Evolutionary conservation across 2,797 vertebrate species (phyloP).

Genomic region (Dermochelys coriacea): DNA sequence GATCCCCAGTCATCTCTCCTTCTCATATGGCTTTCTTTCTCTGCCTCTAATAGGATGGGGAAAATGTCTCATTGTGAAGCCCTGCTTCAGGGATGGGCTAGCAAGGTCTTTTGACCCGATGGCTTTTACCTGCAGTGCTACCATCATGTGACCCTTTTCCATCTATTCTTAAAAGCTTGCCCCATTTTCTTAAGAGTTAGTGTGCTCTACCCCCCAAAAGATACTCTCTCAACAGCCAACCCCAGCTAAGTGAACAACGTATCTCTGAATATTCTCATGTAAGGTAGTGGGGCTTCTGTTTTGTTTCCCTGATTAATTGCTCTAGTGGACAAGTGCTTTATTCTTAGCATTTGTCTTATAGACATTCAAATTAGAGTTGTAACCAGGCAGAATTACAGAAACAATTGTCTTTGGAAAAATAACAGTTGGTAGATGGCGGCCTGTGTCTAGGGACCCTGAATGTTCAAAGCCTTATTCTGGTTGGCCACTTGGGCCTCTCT

Average conservation of each 20-base stretch:
- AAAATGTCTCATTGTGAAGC: background rate
- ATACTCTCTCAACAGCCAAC: background rate
- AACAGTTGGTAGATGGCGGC: background rate
- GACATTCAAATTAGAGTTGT: background rate
- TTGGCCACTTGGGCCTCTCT: background rate
- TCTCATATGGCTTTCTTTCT: background rate
- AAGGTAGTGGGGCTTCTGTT: background rate
- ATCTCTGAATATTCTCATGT: background rate
- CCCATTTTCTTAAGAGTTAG: background rate
- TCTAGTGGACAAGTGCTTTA: background rate
- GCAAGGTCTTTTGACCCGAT: background rate
- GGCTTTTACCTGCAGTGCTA: background rate
- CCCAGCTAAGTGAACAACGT: background rate
- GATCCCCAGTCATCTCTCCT: background rate
- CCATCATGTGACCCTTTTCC: background rate
- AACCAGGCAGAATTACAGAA: background rate
- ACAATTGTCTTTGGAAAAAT: background rate
- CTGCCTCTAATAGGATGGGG: fast-evolving
- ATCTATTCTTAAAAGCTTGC: background rate
- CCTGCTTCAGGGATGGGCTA: background rate
- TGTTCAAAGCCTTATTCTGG: background rate
- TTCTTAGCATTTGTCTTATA: background rate
- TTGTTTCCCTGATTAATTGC: background rate
- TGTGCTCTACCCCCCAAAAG: background rate
- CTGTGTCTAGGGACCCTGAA: background rate